Base-by-base conservation (phyloP, 2,888 invertebrate genomes). In the Xestia ashworthii region DNA sequence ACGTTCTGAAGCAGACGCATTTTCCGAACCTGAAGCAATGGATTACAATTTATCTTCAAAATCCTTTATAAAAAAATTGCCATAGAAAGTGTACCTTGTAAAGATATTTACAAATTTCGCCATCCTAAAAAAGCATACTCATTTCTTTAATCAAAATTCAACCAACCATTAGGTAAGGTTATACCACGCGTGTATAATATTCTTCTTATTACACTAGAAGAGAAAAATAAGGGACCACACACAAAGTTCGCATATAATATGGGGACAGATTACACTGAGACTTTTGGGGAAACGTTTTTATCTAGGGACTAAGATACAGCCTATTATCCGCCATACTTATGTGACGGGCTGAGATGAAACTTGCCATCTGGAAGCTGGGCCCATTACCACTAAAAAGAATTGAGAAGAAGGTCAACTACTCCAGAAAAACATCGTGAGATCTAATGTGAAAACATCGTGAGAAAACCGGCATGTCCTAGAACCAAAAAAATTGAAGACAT, bases 241-340 rank as follows among this genome's bases (percentile, higher is more conserved):
- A 81, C 76, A 74, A 84, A 76, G 64, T 83, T 77, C 71, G 58
- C 67, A 65, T 81, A 85, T 83, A 81, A 83, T 83, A 77, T 85
- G 70, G 46, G 25, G 68, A 67, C 68, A 85, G 82, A 83, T 85
- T 82, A 83, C 68, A 75, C 76, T 41, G 32, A 64, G 81, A 73
- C 70, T 81, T 83, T 83, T 32, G 48, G 66, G 64, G 67, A 87
- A 77, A 75, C 62, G 74, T 87, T 85, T 85, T 85, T 85, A 84
- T 85, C 87, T 85, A 12, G 65, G 70, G 78, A 87, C 70, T 85
- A 77, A 87, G 75, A 78, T 76, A 78, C 76, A 60, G 71, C 78
- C 72, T 84, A 87, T 87, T 84, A 79, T 81, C 81, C 76, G 65
- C 74, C 58, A 76, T 84, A 85, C 81, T 87, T 87, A 87, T 87